Evolutionary conservation across 2,888 invertebrate genomes (phyloP), one percentile per base, ranked within the genome.

Genomic region (Synanthedon myopaeformis): DNA sequence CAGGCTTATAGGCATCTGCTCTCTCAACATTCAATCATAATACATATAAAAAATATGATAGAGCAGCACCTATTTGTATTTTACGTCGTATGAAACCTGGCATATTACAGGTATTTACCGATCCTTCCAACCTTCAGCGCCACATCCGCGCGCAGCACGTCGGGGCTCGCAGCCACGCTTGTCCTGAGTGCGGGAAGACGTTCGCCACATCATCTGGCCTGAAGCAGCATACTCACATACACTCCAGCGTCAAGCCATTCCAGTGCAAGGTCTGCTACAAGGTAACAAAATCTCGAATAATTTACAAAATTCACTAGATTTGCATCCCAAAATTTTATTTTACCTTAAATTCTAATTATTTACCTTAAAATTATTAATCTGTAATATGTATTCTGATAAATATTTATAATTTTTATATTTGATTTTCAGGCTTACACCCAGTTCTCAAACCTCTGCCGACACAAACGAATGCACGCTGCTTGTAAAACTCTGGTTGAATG

Each of bases 141-240:
- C 98, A 98, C 90, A 97, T 97, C 83, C 92, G 98, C 74, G 94
- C 95, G 62, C 94, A 96, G 82, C 98, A 98, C 93, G 94, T 94
- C 61, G 98, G 98, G 54, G 97, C 97, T 51, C 91, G 98, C 72
- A 94, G 95, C 75, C 98, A 99, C 92, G 97, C 97, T 64, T 99
- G 99, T 76, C 93, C 95, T 57, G 97, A 98, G 89, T 99, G 99
- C 88, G 98, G 98, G 61, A 99, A 99, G 90, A 98, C 98, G 57
- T 99, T 99, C 86, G 96, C 95, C 51, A 98, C 98, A 45, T 96
- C 97, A 57, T 97, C 97, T 61, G 99, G 99, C 45, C 91, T 99
- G 54, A 99, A 99, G 82, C 99, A 99, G 81, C 99, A 99, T 87
- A 97, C 97, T 41, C 99, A 99, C 88, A 99, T 99, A 69, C 99